phyloP scores from a whole-genome alignment of 2,888 invertebrate species.

The Caenorhabditis sp. region DNA sequence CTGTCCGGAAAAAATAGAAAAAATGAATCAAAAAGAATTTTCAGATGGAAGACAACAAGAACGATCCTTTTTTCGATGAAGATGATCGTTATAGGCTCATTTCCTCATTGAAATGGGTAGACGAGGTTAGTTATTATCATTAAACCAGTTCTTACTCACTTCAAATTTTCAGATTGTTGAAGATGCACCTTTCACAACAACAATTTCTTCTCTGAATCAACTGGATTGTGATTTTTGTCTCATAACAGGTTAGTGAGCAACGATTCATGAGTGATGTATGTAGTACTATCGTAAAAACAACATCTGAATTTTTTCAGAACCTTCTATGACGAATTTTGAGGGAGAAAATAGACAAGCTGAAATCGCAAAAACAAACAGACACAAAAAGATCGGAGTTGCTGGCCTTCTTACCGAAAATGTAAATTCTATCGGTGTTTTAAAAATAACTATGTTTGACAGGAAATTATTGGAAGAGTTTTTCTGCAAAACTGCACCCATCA shows the following conservation, averaged over 20 bases:
- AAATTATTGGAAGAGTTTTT: not conserved
- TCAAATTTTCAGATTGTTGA: slow-evolving; percentile 79
- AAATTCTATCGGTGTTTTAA: not conserved
- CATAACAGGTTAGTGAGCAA: slow-evolving; percentile 33
- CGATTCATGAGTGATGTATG: not conserved
- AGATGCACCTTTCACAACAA: slow-evolving; percentile 95
- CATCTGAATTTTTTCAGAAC: slow-evolving; percentile 1
- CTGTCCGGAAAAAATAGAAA: no score
- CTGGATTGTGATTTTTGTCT: slow-evolving; percentile 97
- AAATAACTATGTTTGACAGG: not conserved
- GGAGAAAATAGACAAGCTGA: not conserved
- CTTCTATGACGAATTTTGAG: not conserved
- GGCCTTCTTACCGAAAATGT: not conserved
- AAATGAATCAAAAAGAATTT: no score
- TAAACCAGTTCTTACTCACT: not conserved
- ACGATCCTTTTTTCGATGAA: slow-evolving; percentile 81
- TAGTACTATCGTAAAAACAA: not conserved
- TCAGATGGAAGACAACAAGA: slow-evolving; percentile 33
- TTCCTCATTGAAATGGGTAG: slow-evolving; percentile 98
- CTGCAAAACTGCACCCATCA: not conserved
- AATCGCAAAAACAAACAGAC: not conserved
- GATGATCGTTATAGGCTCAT: slow-evolving; percentile 87
- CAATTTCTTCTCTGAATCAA: slow-evolving; percentile 90
- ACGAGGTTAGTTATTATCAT: slow-evolving; percentile 78
- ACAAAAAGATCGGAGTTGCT: not conserved